Evolutionary conservation across 37 sponge, comb jelly and placozoan species (phyloP), one percentile per base, ranked within the genome.

Genomic region (Halichondria panicea): DNA sequence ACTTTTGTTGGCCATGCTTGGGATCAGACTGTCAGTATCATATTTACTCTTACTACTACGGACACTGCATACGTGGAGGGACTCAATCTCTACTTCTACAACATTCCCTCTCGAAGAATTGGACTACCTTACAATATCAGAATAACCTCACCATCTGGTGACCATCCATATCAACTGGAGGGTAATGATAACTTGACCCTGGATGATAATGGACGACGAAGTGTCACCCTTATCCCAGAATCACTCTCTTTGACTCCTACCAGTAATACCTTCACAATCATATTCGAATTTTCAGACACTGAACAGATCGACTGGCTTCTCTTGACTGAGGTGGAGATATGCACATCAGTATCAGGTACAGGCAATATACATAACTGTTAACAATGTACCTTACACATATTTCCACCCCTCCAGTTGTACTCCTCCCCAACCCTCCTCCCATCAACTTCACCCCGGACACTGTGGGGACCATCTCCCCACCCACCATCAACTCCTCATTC

Each of bases 251-350:
- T 24, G 8, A 43, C 19, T 1, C 45, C 43, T 68, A 36, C 68
- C 24, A 30, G 57, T 27, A 38, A 4, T 5, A 48, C 28, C 46
- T 1, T 68, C 37, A 24, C 48, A 18, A 15, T 61, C 36, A 24
- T 6, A 7, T 70, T 61, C 45, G n/a, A 24, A 21, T 70, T 80
- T 35, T 37, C 69, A 21, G 27, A 44, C 28, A 37, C 19, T 41
- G 36, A 38, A 31, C 56, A 55, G 59, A 66, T 40, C 15, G 13
- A 35, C 43, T 22, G 60, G 25, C 35, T 58, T 15, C 52, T 68
- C 39, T 22, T 80, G 30, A 80, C 71, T 80, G 81, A 80, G 61
- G 43, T 80, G 21, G 30, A 61, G 52, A 35, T 80, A 21, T 80
- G 42, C 46, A 24, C 4, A 21, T 58, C 57, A 33, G 48, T 24